Evolutionary conservation across 1,140 invertebrate species (phyloP), one percentile per base, ranked within the genome.

Genomic region (Caenorhabditis briggsae): DNA sequence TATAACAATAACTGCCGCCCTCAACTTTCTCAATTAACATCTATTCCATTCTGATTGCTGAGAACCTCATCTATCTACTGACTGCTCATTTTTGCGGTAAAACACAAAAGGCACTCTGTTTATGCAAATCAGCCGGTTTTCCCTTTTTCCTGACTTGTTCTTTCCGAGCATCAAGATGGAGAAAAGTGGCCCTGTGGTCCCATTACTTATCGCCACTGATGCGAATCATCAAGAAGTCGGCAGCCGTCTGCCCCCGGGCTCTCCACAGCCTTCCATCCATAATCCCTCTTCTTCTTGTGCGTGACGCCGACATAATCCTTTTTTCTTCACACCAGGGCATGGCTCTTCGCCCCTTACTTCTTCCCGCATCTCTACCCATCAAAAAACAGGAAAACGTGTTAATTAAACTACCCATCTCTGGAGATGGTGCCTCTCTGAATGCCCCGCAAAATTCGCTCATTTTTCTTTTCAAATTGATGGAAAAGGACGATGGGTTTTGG

Each of bases 131-230:
- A 78, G 70, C 64, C 64, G 64, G 64, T 48, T 78, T 70, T n/a
- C 70, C 70, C 46, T 78, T 78, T 6, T 50, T 78, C 46, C 70
- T 78, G n/a, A 78, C 70, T 78, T 70, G 33, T 70, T 70, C 64
- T 70, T 43, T 25, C n/a, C n/a, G 70, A 78, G 70, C 70, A 78
- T 50, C 70, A 78, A 78, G 70, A 70, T 18, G 41, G 23, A 70
- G 64, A 78, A 33, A 33, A 78, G 70, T 78, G 70, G 70, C n/a
- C 70, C 70, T 23, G 43, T 33, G 46, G 70, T 78, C 46, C 70
- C 46, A 78, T 78, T 78, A 78, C 70, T 78, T 78, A 78, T 78
- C 70, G 70, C 70, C 70, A 78, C 70, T 78, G 70, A 78, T 78
- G 70, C 70, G 70, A 78, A 78, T 78, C 70, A 50, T 78, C 46